Evolutionary conservation across 2,888 invertebrate species (phyloP).

Genomic region (Leptogaster cylindrica): DNA sequence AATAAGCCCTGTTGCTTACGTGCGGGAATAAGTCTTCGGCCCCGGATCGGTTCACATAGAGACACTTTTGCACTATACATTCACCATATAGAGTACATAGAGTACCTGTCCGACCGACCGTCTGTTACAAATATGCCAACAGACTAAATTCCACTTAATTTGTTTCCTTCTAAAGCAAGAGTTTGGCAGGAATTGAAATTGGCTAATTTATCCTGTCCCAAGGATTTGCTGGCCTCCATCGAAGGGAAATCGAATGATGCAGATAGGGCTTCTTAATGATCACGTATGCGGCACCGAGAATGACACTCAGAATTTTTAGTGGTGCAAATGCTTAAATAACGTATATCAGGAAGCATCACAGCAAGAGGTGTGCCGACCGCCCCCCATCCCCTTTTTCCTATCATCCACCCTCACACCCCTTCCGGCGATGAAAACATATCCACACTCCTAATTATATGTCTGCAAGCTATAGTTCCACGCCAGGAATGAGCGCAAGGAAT

Average conservation of each 20-base stretch:
- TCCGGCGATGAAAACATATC: not conserved
- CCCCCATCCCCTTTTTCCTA: no score
- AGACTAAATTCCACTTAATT: conserved; percentile 39
- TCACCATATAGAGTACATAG: no score
- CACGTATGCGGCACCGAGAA: conserved; percentile 28
- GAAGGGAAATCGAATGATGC: not conserved
- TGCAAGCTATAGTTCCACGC: not conserved
- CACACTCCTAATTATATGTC: conserved; percentile 40
- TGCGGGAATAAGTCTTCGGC: conserved; percentile 27
- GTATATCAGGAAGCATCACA: not conserved
- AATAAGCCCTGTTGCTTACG: not conserved
- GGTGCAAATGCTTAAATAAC: not conserved
- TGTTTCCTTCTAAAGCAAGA: conserved; percentile 30
- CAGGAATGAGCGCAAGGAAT: conserved; percentile 41
- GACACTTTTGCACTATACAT: not conserved
- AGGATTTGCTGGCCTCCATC: conserved; percentile 6
- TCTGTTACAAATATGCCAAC: conserved; percentile 29
- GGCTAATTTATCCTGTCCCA: conserved; percentile 43
- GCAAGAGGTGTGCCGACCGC: no score
- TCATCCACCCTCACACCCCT: no score
- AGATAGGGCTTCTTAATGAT: conserved; percentile 14
- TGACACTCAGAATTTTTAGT: not conserved
- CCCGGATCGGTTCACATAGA: not conserved
- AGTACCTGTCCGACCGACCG: not conserved
- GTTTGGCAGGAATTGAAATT: conserved; percentile 45